These are phyloP conservation scores for Apantesis nais DNA, from an alignment of 2,888 invertebrate genomes.

Conservation along the genomic window DNA sequence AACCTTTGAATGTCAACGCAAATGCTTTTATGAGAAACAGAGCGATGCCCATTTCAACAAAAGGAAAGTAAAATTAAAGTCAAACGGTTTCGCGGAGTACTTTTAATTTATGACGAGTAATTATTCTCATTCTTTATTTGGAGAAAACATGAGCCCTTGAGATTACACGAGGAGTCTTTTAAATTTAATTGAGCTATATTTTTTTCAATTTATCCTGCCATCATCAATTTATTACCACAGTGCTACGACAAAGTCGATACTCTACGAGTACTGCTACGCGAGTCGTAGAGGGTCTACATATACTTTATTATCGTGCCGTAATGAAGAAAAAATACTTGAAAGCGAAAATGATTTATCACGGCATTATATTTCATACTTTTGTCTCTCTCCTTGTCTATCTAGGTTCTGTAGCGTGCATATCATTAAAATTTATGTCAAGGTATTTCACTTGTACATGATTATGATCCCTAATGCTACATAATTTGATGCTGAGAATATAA, in stretches of 20 bases:
- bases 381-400: background rate
- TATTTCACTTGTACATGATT: too few relatives aligned
- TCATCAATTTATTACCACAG: slow-evolving; percentile 33
- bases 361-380: background rate
- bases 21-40: slow-evolving; percentile 14
- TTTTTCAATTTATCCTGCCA: slow-evolving; percentile 32
- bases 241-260: slow-evolving; percentile 28
- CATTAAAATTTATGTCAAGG: too few relatives aligned
- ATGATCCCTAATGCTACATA: too few relatives aligned
- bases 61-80: slow-evolving; percentile 51
- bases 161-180: slow-evolving; percentile 53
- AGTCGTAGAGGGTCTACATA: slow-evolving; percentile 33
- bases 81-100: slow-evolving; percentile 52
- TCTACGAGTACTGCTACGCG: slow-evolving; percentile 25
- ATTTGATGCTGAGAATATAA: too few relatives aligned
- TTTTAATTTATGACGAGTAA: slow-evolving; percentile 59
- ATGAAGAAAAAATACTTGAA: background rate
- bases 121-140: slow-evolving; percentile 59
- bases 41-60: slow-evolving; percentile 28
- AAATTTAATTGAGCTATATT: slow-evolving; percentile 55
- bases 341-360: background rate
- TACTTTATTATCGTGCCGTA: background rate
- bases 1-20: background rate
- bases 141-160: slow-evolving; percentile 43
- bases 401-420: background rate